Evolutionary conservation across 2,113 vertebrate species (phyloP).

Genomic region (Cyanoderma ruficeps): DNA sequence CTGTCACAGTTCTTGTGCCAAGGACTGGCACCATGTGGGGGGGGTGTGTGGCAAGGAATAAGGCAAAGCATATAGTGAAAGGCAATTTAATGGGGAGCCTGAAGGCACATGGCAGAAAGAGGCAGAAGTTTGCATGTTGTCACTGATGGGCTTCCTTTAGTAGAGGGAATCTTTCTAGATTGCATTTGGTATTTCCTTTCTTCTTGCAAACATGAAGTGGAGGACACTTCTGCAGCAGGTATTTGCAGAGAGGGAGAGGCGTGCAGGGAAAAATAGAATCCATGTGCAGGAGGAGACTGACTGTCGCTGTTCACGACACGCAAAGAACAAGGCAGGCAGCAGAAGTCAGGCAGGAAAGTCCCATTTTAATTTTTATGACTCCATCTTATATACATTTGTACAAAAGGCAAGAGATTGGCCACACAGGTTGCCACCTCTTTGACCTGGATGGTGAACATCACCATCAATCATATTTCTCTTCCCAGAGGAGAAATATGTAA

Average conservation of each 20-base stretch:
- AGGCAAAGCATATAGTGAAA: neutral
- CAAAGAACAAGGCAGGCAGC: too few relatives aligned
- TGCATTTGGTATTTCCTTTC: neutral
- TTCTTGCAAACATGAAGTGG: neutral
- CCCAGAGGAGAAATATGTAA: too few relatives aligned
- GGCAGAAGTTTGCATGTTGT: neutral
- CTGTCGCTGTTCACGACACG: too few relatives aligned
- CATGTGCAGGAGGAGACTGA: fast-evolving
- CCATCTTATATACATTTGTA: too few relatives aligned
- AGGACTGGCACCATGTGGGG: fast-evolving
- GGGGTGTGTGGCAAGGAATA: neutral
- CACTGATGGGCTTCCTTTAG: neutral
- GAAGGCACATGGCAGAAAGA: neutral
- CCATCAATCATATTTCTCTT: too few relatives aligned
- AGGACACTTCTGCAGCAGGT: neutral
- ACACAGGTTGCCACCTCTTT: too few relatives aligned
- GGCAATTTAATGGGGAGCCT: neutral
- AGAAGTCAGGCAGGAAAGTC: too few relatives aligned
- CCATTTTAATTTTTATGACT: too few relatives aligned
- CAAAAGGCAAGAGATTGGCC: too few relatives aligned
- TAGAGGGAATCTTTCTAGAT: neutral
- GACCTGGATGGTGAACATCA: too few relatives aligned
- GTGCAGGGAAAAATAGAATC: fast-evolving
- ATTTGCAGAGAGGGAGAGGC: neutral
- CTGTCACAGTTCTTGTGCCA: fast-evolving